These are phyloP conservation scores for Dysdera silvatica DNA, from an alignment of 1,140 invertebrate species.

Conservation along the genomic window DNA sequence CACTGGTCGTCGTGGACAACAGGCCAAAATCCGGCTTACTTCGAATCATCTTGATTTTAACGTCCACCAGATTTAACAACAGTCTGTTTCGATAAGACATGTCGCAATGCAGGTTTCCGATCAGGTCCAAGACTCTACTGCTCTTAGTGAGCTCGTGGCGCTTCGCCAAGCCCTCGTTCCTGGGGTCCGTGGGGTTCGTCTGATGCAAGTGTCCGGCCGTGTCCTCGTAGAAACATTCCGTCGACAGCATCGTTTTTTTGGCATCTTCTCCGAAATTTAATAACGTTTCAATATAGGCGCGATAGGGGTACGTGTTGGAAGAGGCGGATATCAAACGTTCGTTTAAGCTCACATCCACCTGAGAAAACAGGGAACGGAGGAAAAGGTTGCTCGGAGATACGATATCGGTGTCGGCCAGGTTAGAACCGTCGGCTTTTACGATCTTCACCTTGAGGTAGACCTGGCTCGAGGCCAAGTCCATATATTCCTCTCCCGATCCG, in stretches of 20 bases:
- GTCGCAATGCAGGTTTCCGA: neutral
- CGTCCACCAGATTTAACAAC: neutral
- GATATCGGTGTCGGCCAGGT: neutral
- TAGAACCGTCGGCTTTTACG: neutral
- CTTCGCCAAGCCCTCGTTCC: neutral
- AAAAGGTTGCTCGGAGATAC: neutral
- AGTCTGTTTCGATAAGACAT: neutral
- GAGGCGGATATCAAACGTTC: neutral
- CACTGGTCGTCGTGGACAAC: neutral
- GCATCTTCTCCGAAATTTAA: neutral
- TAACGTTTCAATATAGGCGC: neutral
- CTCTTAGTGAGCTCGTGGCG: neutral
- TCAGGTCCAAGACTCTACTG: neutral
- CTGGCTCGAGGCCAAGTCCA: neutral
- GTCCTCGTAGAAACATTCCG: conserved; percentile 1
- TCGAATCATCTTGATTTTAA: neutral
- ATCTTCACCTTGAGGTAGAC: neutral
- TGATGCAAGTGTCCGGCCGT: too few relatives aligned
- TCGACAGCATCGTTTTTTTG: too few relatives aligned
- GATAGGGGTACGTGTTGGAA: neutral
- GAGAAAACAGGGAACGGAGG: neutral
- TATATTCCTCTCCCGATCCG: neutral
- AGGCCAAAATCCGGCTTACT: neutral
- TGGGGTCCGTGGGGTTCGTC: neutral
- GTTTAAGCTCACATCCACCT: neutral